Base-by-base conservation (phyloP, 1,140 invertebrate genomes). In the Oedothorax gibbosus region DNA sequence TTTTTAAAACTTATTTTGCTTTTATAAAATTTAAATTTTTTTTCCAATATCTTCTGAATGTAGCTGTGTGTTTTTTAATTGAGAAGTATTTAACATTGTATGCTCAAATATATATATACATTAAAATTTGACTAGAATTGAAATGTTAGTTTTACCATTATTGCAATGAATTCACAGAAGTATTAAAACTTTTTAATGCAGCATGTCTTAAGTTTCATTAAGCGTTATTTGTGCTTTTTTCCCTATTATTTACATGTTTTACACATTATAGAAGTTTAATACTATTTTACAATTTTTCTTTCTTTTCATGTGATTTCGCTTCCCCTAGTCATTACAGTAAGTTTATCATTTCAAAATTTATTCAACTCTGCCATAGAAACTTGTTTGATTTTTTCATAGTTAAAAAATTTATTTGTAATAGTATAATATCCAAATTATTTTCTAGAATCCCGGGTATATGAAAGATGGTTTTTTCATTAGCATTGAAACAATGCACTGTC, bases 371-470 rank as follows among this genome's bases (percentile, higher is more conserved):
- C 20, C 18, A 10, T 18, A n/a, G 15, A 53, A n/a, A 72, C 10
- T 18, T 72, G 51, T 8, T 35, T 53, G 14, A n/a, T 14, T 50
- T 49, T 69, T 6, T 69, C 15, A 50, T 12, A 20, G 14, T 50
- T 14, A 12, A 49, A 10, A 69, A 49, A 18, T 18, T 6, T n/a
- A 60, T 7, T 60, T 35, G 35, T 35, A 2, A 35, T 35, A 35
- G 35, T 35, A 35, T 35, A 35, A 35, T 35, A 2, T 2, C 35
- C 35, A 4, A 9, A 18, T 64, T 62, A 15, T 82, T 66, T 71
- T 91, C 72, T 90, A 97, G 96, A 99, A 99, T 93, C 97, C 97
- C 82, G 96, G 97, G 87, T 99, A 99, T 90, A 99, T 99, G 99
- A 98, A 99, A 91, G 96, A 99, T 68, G 97, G 97, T 90, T 99